Evolutionary conservation across 2,797 vertebrate genomes (phyloP), one percentile per base, ranked within the genome.

Genomic region (Eutrigla gurnardus): DNA sequence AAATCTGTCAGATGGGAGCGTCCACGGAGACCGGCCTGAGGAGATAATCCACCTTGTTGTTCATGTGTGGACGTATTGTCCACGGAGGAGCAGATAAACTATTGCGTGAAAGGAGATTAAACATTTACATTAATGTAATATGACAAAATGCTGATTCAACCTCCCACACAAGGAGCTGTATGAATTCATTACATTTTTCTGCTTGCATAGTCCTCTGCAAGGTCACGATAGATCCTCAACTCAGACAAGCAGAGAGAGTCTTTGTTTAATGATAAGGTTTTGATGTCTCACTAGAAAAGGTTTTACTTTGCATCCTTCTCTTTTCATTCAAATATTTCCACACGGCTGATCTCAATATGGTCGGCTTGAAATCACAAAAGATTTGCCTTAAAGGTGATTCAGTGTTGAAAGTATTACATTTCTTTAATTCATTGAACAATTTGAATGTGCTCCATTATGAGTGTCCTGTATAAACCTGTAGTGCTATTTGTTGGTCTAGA

Each of bases 131-230:
- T 68, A 66, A 80, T 76, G 70, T 73, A 75, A 78, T 77, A 50
- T 75, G 73, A 72, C 61, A 84, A 85, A 86, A 84, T 53, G 74
- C 82, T 85, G 85, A 86, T 63, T 76, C 77, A 63, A 70, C 57
- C 49, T 50, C 43, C 65, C 12, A 65, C 66, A 37, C 2, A 11
- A 36, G 63, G 36, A 70, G 59, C 32, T 25, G 52, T 53, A 40
- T 58, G 55, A 75, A 70, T 83, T 73, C n/a, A 67, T 86, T 81
- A 35, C 61, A 82, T 77, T 81, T 68, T 60, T 82, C 77, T 66
- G 46, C 78, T 75, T 53, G 59, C 49, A 40, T 45, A 46, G 80
- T 70, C 80, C 73, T 85, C 80, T 70, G 50, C 79, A 86, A 89
- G 83, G 90, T 89, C 76, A 82, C 64, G 9, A 62, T 81, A 86